Evolutionary conservation across 2,888 invertebrate genomes (phyloP).

Genomic region (Plutella xylostella): DNA sequence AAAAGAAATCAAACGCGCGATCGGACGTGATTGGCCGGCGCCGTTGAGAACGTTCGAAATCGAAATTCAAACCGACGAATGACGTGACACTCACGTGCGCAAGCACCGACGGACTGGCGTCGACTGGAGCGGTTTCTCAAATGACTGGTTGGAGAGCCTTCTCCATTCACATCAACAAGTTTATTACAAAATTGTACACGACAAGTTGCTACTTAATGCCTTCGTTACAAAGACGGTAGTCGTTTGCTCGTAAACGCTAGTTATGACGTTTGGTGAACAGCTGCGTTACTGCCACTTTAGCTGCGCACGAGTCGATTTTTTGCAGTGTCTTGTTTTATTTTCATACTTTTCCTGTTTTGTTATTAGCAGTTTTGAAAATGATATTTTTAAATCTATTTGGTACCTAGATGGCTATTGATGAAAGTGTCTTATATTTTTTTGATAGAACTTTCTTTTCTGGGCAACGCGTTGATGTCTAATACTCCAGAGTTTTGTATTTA

Average conservation of each 20-base stretch:
- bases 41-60: conserved; percentile 29
- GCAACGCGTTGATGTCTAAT: conserved; percentile 6
- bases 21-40: conserved; percentile 51
- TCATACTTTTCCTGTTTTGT: conserved; percentile 17
- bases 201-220: conserved; percentile 20
- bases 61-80: conserved; percentile 51
- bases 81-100: conserved; percentile 33
- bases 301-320: conserved; percentile 58
- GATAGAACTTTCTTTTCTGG: background rate
- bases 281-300: conserved; percentile 44
- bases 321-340: conserved; percentile 40
- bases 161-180: conserved; percentile 53
- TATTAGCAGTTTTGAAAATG: conserved; percentile 1
- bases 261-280: conserved; percentile 22
- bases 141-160: conserved; percentile 51
- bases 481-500: background rate
- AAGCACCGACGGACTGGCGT: conserved; percentile 46
- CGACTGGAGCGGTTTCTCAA: conserved; percentile 53
- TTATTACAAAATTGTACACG: conserved; percentile 21
- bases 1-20: conserved; percentile 51
- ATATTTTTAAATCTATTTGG: conserved; percentile 1
- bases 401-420: background rate
- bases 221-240: conserved; percentile 1
- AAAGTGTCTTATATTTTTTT: background rate
- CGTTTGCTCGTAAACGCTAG: conserved; percentile 7